Evolutionary conservation across 2,797 vertebrate species (phyloP), one percentile per base, ranked within the genome.

Genomic region (Crenuchus spilurus): DNA sequence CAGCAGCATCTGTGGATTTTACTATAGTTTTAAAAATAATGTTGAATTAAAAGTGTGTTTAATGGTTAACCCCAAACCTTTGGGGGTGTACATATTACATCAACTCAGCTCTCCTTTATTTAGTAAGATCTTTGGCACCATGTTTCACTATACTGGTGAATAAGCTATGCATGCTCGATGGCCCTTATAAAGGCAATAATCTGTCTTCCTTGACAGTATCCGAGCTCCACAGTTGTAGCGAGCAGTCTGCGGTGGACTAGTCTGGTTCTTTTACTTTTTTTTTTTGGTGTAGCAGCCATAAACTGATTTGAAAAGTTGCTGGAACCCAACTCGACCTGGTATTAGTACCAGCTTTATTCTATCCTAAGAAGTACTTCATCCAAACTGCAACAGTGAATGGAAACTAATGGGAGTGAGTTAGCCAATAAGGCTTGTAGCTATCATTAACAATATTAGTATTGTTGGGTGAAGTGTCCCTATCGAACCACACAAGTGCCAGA

Each of bases 401-500:
- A 62, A 62, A 62, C 35, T 42, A 24, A 22, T 24, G 20, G 11
- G 33, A 41, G 42, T 1, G 5, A 62, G 37, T n/a, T 41, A 26
- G 58, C 10, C n/a, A n/a, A 63, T 44, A 42, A 26, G 26, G 28
- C n/a, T 22, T 26, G 18, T 41, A 35, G n/a, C 54, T 30, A 11
- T 57, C 16, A 37, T 61, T 39, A 14, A 41, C 18, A 61, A 22
- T 0, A 37, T 60, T 10, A 18, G 51, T 24, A 2, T 55, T 3
- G 16, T 4, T 60, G 57, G 57, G 57, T 39, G 30, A 60, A 39
- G 33, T 24, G 39, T 20, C 18, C 20, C 24, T 31, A 37, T 26
- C 31, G 28, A 70, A 70, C 72, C 77, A 70, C 77, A 70, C 66
- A 79, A 79, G 77, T 79, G 77, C 77, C 72, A 78, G 77, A 78